Percentiles rank a stretch among this genome's conserved stretches.
Evolutionary conservation across 2,113 vertebrate genomes (phyloP).

Genomic region (Coptodon rendalli): DNA sequence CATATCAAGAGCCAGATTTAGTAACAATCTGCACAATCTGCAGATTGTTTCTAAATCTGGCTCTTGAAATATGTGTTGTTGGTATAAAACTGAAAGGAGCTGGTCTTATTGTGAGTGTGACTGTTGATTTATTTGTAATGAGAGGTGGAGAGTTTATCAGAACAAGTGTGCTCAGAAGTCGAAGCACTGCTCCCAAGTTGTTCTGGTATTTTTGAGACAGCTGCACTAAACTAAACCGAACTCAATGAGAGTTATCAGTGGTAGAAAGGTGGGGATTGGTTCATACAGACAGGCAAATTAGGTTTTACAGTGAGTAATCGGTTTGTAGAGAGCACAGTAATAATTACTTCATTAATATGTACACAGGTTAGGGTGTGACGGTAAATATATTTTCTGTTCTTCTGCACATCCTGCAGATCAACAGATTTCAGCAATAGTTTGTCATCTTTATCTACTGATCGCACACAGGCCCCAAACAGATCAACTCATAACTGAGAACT

Average conservation of each 20-base stretch:
- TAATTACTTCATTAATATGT: background rate
- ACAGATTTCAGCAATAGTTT: background rate
- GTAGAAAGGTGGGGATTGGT: background rate
- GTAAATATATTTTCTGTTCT: background rate
- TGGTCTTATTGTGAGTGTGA: background rate
- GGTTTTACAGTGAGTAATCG: rapidly evolving
- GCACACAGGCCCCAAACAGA: background rate
- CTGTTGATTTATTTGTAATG: background rate
- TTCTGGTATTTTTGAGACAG: background rate
- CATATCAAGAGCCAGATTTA: background rate
- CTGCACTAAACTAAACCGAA: background rate
- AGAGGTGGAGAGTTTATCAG: background rate
- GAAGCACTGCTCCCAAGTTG: background rate
- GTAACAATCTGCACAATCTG: background rate
- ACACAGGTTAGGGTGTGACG: rapidly evolving
- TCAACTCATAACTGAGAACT: background rate
- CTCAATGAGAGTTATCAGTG: rapidly evolving
- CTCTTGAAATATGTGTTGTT: background rate
- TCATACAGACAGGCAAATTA: background rate
- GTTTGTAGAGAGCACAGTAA: background rate
- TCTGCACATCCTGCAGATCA: background rate
- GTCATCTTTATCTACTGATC: background rate
- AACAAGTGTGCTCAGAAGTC: background rate
- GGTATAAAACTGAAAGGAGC: rapidly evolving
- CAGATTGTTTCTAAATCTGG: background rate